phyloP scores from a whole-genome alignment of 92 coral and sea anemone species.

The Phenganax marumi region DNA sequence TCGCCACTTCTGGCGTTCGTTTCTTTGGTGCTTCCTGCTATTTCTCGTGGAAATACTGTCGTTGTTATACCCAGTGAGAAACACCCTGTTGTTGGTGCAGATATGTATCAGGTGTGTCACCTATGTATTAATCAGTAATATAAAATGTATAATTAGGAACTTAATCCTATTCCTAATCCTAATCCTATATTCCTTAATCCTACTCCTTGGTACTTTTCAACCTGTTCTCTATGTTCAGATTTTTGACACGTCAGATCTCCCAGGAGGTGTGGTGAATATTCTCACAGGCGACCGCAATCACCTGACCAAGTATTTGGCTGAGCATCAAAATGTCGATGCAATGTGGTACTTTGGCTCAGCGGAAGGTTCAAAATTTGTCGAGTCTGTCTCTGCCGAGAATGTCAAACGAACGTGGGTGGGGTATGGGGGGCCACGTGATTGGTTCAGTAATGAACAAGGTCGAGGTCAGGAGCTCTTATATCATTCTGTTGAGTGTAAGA shows the following conservation, averaged over 20 bases:
- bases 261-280: conserved; percentile 96
- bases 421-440: conserved; percentile 80
- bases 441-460: conserved; percentile 80
- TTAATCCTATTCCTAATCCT: not conserved
- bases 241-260: conserved; percentile 93
- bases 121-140: not conserved
- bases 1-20: conserved; percentile 89
- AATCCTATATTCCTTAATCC: no score
- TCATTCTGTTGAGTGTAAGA: conserved; percentile 78
- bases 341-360: conserved; percentile 99
- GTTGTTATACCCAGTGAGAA: conserved; percentile 88
- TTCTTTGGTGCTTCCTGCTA: conserved; percentile 87
- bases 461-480: conserved; percentile 87
- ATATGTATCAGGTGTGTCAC: conserved; percentile 86
- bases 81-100: conserved; percentile 81
- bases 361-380: conserved; percentile 95
- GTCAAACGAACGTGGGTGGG: conserved; percentile 92
- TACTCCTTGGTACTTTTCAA: no score
- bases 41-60: conserved; percentile 87
- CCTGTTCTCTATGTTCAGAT: conserved; percentile 60
- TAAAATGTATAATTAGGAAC: not conserved
- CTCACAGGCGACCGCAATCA: conserved; percentile 91
- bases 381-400: conserved; percentile 82
- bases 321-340: conserved; percentile 95
- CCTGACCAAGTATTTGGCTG: conserved; percentile 84